These are phyloP conservation scores for Linyphia triangularis DNA, from an alignment of 2,888 invertebrate genomes.

Conservation along the genomic window DNA sequence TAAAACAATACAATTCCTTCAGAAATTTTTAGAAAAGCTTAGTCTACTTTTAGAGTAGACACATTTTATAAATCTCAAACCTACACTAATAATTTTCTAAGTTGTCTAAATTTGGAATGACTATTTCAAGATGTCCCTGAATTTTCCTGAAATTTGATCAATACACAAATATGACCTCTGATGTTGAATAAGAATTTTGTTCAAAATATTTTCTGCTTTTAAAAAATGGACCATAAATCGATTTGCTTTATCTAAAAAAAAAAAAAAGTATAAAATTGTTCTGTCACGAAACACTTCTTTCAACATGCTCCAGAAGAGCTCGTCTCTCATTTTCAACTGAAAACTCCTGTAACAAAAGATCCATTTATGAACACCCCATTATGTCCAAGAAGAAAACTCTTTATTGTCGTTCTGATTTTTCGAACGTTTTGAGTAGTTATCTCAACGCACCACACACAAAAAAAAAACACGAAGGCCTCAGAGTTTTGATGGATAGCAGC, in stretches of 20 bases:
- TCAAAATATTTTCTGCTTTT: not conserved
- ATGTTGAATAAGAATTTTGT: not conserved
- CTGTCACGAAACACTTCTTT: too few relatives aligned
- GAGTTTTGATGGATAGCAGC: conserved; percentile 34
- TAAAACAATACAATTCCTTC: not conserved
- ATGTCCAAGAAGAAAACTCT: not conserved
- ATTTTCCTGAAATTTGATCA: too few relatives aligned
- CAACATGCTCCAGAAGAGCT: too few relatives aligned
- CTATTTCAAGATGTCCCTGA: too few relatives aligned
- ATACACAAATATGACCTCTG: too few relatives aligned
- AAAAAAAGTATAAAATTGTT: too few relatives aligned
- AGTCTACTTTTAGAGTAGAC: too few relatives aligned
- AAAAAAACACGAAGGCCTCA: not conserved
- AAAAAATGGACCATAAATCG: not conserved
- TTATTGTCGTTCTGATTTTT: not conserved
- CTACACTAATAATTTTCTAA: too few relatives aligned
- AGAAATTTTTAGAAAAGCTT: not conserved
- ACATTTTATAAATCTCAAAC: too few relatives aligned
- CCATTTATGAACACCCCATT: not conserved
- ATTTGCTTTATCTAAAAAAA: not conserved
- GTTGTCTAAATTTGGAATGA: too few relatives aligned
- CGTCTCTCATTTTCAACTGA: not conserved
- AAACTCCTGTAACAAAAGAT: not conserved
- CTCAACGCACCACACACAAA: not conserved
- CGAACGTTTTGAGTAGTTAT: conserved; percentile 21